Conservation (phyloP, 2,888 invertebrate species). For the Trichacis sp. region DNA sequence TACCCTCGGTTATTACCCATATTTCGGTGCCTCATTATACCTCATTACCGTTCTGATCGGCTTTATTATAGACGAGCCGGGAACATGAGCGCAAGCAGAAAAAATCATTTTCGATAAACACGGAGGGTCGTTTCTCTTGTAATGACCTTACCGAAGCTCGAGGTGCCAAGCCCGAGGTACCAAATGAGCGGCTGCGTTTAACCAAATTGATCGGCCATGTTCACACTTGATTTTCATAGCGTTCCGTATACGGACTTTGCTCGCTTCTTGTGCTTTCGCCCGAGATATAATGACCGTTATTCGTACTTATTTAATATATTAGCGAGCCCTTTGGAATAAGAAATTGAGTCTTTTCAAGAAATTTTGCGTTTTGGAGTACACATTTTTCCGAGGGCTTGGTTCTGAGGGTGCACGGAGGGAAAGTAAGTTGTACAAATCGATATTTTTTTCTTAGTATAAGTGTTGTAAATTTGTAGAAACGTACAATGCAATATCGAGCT, state of each 20-base stretch:
- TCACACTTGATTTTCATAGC: slow-evolving; percentile 60
- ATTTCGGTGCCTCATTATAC: slow-evolving; percentile 66
- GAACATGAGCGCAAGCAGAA: slow-evolving; percentile 38
- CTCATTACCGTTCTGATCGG: slow-evolving; percentile 66
- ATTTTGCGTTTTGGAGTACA: no score
- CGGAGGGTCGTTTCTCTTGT: slow-evolving; percentile 35
- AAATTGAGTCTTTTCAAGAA: background rate
- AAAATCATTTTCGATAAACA: slow-evolving; percentile 61
- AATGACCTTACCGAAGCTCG: slow-evolving; percentile 35
- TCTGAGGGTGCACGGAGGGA: no score
- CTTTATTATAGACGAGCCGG: slow-evolving; percentile 59
- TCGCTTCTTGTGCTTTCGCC: background rate
- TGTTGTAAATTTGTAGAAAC: no score
- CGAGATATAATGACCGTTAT: background rate
- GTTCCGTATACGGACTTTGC: slow-evolving; percentile 13
- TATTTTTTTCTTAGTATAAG: no score
- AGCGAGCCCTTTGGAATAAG: background rate
- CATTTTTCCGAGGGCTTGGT: no score
- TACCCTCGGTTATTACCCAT: slow-evolving; percentile 64
- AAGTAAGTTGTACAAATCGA: no score
- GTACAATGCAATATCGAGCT: no score
- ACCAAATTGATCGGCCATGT: slow-evolving; percentile 65
- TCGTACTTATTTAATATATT: background rate
- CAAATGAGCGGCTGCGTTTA: slow-evolving; percentile 64
- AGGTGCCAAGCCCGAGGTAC: slow-evolving; percentile 53